These are phyloP conservation scores for Colostygia pectinataria DNA, from an alignment of 2,888 invertebrate species.

Conservation along the genomic window DNA sequence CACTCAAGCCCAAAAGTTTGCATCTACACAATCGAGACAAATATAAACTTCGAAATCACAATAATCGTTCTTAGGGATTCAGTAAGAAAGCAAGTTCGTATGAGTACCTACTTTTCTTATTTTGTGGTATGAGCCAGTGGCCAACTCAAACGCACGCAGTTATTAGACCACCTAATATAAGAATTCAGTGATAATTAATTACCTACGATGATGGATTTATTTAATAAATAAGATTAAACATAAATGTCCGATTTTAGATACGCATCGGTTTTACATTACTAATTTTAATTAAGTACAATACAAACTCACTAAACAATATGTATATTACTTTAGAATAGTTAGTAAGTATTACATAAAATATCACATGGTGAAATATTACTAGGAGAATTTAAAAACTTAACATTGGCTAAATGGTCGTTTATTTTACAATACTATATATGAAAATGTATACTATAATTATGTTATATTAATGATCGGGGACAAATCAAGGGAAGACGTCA, in stretches of 20 bases:
- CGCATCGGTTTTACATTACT: constrained; percentile 6
- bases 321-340: constrained; percentile 22
- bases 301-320: constrained; percentile 20
- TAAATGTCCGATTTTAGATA: too few species aligned
- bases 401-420: constrained; percentile 22
- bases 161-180: too few species aligned
- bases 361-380: constrained; percentile 66
- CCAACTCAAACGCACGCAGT: too few species aligned
- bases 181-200: too few species aligned
- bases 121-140: too few species aligned
- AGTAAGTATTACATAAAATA: constrained; percentile 69
- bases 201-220: too few species aligned
- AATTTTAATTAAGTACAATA: constrained; percentile 9
- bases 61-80: too few species aligned
- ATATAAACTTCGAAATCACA: too few species aligned
- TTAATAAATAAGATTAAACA: constrained; percentile 2
- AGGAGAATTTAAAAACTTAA: constrained; percentile 40
- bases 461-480: background rate
- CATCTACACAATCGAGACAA: too few species aligned
- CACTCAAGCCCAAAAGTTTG: too few species aligned
- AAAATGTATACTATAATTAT: constrained; percentile 2
- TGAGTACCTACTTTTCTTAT: too few species aligned
- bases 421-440: constrained; percentile 18
- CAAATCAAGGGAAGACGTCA: constrained; percentile 28
- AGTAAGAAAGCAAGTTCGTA: too few species aligned